These are phyloP conservation scores for Emydura subglobosa DNA, from an alignment of 2,113 vertebrate species.

Conservation along the genomic window DNA sequence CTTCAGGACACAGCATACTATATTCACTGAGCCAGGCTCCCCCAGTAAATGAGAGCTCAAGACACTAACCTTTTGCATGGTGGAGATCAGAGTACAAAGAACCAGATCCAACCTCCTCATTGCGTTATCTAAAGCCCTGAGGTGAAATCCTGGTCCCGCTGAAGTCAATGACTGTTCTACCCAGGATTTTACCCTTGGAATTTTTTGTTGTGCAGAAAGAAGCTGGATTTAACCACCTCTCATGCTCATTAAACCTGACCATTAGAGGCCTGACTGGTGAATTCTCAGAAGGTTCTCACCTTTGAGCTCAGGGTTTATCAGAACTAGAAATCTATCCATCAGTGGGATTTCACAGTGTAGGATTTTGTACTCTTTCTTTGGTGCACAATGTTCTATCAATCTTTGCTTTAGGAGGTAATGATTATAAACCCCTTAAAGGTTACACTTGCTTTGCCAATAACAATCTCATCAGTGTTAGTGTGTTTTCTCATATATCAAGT, in stretches of 20 bases:
- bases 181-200: background rate
- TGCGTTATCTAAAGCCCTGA: background rate
- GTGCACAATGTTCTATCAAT: fast-evolving
- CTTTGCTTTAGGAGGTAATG: background rate
- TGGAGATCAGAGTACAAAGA: background rate
- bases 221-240: background rate
- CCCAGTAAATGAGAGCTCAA: background rate
- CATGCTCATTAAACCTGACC: background rate
- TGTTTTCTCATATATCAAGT: background rate
- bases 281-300: background rate
- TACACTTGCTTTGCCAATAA: background rate
- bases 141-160: background rate
- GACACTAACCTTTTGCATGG: background rate
- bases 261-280: background rate
- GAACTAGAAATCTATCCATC: background rate
- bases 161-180: background rate
- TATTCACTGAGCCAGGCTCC: background rate
- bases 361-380: background rate
- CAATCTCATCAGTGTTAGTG: background rate
- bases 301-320: background rate
- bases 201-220: background rate
- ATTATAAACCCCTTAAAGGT: background rate
- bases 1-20: background rate
- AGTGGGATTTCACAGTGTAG: slow-evolving; percentile 1
- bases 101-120: background rate